These are phyloP conservation scores for Thecocarcelia acutangulata DNA, from an alignment of 2,888 invertebrate species.

Conservation along the genomic window DNA sequence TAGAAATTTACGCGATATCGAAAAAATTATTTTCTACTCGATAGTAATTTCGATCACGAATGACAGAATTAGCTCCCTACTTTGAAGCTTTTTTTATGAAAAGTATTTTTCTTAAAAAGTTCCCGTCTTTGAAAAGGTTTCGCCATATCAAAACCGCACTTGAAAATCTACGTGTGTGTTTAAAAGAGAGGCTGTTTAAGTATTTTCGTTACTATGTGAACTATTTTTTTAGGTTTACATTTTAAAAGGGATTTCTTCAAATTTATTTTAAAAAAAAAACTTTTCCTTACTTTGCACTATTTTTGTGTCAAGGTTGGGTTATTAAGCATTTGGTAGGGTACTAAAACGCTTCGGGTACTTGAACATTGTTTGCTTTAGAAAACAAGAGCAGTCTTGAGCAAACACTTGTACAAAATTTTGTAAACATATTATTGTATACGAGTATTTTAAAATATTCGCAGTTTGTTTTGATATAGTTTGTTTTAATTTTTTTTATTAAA, in stretches of 20 bases:
- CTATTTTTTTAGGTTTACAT: no score
- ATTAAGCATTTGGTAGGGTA: background rate
- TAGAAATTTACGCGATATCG: no score
- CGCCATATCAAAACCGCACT: no score
- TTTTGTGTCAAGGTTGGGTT: no score
- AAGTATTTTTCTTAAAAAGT: background rate
- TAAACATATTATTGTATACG: slow-evolving; percentile 1
- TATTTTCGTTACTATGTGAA: no score
- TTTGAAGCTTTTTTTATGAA: background rate
- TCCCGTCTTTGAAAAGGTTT: no score
- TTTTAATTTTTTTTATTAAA: slow-evolving; percentile 18
- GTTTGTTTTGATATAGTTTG: slow-evolving; percentile 16
- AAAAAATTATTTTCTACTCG: no score
- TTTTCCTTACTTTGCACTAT: background rate
- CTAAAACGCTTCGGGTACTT: background rate
- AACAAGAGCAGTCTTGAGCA: slow-evolving; percentile 13
- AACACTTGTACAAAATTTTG: slow-evolving; percentile 42
- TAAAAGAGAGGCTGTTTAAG: no score
- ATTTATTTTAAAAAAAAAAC: background rate
- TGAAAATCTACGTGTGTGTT: no score
- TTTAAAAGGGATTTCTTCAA: no score
- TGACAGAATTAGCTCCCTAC: no score
- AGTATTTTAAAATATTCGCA: slow-evolving; percentile 2
- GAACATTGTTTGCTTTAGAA: background rate
- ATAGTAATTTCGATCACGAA: no score